Evolutionary conservation across 2,888 invertebrate genomes (phyloP), one percentile per base, ranked within the genome.

Genomic region (Panzeria rudis): DNA sequence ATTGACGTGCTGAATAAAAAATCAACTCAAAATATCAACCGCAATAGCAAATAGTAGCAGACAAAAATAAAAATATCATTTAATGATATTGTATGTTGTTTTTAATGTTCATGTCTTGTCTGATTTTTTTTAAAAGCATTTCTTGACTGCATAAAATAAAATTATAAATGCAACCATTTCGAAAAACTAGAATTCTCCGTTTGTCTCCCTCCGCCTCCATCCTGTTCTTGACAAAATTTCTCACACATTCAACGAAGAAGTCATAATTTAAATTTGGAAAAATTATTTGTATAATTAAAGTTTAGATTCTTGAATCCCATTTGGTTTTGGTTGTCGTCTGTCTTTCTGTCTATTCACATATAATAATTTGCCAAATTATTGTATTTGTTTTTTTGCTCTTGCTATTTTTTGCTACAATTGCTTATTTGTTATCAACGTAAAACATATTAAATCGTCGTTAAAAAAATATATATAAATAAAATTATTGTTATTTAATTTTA

Each of bases 251-350:
- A 29, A n/a, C 4, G 8, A 17, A 25, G 15, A 52, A 52, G 20
- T 41, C 29, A 54, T 25, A 38, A 44, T 77, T 77, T 41, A 29
- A 52, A 75, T 52, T 76, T 56, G 15, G 9, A 66, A 66, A 54
- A 32, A 17, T 64, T 75, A 8, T 20, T 25, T 62, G 13, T 17
- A 50, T 35, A 59, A 59, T 72, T 59, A 11, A 44, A 61, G 8
- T n/a, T 29, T 3, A 69, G 52, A 52, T 69, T 8, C 2, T 23
- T 13, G 35, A 71, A 13, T 8, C 13, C 13, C 17, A 52, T 50
- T 62, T n/a, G n/a, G 35, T 17, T 9, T n/a, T n/a, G n/a, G n/a
- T n/a, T 29, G 29, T 29, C 5, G 32, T 8, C 11, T 25, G 59
- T 23, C 13, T 17, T 47, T 32, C 47, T 29, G 50, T 52, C 38